These are phyloP conservation scores for Drosophila sproati DNA, from an alignment of 1,140 invertebrate species.

Conservation along the genomic window DNA sequence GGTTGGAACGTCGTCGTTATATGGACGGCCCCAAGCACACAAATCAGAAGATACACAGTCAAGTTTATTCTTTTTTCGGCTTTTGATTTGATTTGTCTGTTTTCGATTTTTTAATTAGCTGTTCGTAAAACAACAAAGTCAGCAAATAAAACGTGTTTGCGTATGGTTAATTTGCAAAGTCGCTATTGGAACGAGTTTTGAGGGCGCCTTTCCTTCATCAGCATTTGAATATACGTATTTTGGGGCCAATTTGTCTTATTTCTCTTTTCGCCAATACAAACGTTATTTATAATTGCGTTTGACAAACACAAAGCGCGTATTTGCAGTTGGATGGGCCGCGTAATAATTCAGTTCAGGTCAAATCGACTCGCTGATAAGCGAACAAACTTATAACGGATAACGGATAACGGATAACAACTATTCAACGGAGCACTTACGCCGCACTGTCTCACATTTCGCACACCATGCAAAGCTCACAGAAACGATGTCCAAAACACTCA, in stretches of 20 bases:
- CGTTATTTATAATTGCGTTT: slow-evolving; percentile 8
- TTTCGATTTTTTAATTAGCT: slow-evolving; percentile 53
- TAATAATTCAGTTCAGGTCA: slow-evolving; percentile 5
- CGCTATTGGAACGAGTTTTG: slow-evolving; percentile 25
- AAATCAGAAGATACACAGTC: slow-evolving; percentile 39
- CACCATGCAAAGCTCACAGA: slow-evolving; percentile 3
- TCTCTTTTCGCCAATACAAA: slow-evolving; percentile 28
- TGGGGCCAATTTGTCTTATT: slow-evolving; percentile 25
- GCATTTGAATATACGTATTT: slow-evolving; percentile 15
- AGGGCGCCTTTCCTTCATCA: slow-evolving; percentile 24
- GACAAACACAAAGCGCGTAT: slow-evolving; percentile 7
- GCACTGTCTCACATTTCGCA: slow-evolving; percentile 37
- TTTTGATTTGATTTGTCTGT: slow-evolving; percentile 21
- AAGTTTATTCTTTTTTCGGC: slow-evolving; percentile 40
- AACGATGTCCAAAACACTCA: background rate
- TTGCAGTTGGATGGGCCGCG: background rate
- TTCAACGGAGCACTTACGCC: slow-evolving; percentile 24
- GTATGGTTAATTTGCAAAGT: slow-evolving; percentile 31
- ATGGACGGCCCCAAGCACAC: slow-evolving; percentile 22
- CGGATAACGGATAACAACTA: slow-evolving; percentile 39
- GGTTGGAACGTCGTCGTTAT: slow-evolving; percentile 28
- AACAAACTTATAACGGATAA: slow-evolving; percentile 23
- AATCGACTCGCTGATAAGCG: slow-evolving; percentile 19
- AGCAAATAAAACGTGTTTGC: slow-evolving; percentile 19
- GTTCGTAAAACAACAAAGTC: slow-evolving; percentile 27